Evolutionary conservation across 2,888 invertebrate species (phyloP), one percentile per base, ranked within the genome.

Genomic region (Idaea biselata): DNA sequence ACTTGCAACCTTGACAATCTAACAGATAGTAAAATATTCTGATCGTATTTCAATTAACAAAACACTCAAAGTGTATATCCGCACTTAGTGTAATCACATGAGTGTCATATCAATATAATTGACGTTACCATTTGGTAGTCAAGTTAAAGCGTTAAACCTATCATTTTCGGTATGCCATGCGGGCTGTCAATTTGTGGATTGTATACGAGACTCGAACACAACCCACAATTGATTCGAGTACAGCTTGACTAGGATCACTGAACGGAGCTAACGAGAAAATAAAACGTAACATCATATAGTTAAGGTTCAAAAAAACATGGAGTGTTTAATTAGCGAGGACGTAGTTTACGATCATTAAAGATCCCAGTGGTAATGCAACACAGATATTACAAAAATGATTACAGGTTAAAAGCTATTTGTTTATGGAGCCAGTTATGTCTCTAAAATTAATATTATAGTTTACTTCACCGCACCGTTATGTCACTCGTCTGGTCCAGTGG

Each of bases 121-220:
- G 65, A 63, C 63, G 66, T 56, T 58, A 61, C 53, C 56, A 66
- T 67, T 68, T 61, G 60, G 57, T 61, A 14, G 44, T 44, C 11
- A 63, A 64, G 67, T 66, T 61, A 59, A 68, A 64, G 65, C 25
- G 25, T 68, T 65, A 64, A 61, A 65, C 58, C 57, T 66, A 65
- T 68, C 64, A 65, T 67, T 71, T 71, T 69, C 64, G 53, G 61
- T 58, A 64, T 60, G 64, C 63, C 62, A 71, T 71, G 69, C 71
- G 71, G 71, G 71, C 55, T 57, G 17, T 55, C 32, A 17, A 60
- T 58, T 25, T 60, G 63, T 58, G 7, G 8, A 11, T 11, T 44
- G 11, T 44, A 11, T 25, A 25, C 1, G 25, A 25, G 25, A 25
- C 25, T 25, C 25, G 25, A 25, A 25, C 25, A 25, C 25, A 25